A percentile compares a stretch with the other conserved stretches of the same genome.
phyloP scores from a whole-genome alignment of 2,113 vertebrate genomes.

The Picathartes gymnocephalus region DNA sequence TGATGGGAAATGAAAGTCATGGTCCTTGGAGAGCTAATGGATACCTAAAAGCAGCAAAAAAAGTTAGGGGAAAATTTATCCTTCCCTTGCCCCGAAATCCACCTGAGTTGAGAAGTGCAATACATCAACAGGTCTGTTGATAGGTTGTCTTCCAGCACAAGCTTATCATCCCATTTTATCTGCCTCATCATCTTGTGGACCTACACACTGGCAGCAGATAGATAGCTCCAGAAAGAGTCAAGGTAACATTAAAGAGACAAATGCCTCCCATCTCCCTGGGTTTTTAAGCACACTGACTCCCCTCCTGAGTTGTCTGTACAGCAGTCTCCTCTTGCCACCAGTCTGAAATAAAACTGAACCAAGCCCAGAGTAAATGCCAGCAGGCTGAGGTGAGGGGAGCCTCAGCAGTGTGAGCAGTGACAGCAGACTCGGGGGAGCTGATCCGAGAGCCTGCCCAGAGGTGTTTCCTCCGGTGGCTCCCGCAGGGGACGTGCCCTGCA shows the following conservation, averaged over 20 bases:
- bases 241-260: slow-evolving; percentile 34
- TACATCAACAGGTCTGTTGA: slow-evolving; percentile 64
- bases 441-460: not conserved
- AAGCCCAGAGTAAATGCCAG: not conserved
- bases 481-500: not conserved
- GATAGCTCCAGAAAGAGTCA: slow-evolving; percentile 28
- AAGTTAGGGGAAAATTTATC: slow-evolving; percentile 44
- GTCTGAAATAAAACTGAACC: not conserved
- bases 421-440: not conserved
- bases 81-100: slow-evolving; percentile 48
- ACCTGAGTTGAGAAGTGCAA: slow-evolving; percentile 50
- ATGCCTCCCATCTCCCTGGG: not conserved
- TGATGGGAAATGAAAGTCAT: slow-evolving; percentile 64
- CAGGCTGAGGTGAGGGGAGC: not conserved
- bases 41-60: slow-evolving; percentile 52
- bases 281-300: not conserved
- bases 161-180: slow-evolving; percentile 66
- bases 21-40: slow-evolving; percentile 61
- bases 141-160: slow-evolving; percentile 31
- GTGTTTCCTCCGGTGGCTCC: not conserved
- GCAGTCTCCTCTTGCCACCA: not conserved
- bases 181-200: slow-evolving; percentile 56
- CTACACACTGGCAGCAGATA: slow-evolving; percentile 28
- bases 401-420: not conserved
- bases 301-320: not conserved